These are phyloP conservation scores for Cenopis cana DNA, from an alignment of 2,888 invertebrate species.

Conservation along the genomic window DNA sequence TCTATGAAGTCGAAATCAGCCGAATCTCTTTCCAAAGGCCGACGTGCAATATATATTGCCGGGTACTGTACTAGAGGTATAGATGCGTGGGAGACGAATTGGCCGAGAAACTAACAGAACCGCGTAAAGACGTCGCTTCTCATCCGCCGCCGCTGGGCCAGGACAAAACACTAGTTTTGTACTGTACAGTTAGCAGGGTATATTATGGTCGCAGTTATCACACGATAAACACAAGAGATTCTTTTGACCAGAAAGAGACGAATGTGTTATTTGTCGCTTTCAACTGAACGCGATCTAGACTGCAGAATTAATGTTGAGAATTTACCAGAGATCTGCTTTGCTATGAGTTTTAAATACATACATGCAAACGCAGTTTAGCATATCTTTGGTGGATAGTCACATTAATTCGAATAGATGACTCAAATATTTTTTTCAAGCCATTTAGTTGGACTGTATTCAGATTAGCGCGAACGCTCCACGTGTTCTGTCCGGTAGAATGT, in stretches of 20 bases:
- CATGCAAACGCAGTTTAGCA: too few relatives aligned
- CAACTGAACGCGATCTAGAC: neutral
- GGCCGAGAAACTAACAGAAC: neutral
- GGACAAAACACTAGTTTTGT: neutral
- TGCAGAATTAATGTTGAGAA: too few relatives aligned
- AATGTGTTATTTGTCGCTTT: neutral
- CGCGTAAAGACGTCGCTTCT: neutral
- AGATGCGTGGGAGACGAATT: too few relatives aligned
- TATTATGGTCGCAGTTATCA: neutral
- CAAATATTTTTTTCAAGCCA: neutral
- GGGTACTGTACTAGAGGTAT: too few relatives aligned
- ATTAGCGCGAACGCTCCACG: neutral
- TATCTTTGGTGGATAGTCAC: too few relatives aligned
- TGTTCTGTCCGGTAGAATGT: neutral
- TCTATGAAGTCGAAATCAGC: too few relatives aligned
- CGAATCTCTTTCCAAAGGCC: too few relatives aligned
- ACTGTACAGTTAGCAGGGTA: too few relatives aligned
- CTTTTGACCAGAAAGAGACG: neutral
- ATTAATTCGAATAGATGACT: neutral
- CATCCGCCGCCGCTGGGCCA: neutral
- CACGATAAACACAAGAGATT: neutral
- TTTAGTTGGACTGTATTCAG: neutral
- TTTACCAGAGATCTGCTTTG: too few relatives aligned
- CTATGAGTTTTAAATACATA: too few relatives aligned
- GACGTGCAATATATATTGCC: too few relatives aligned